Base-by-base conservation (phyloP, 2,113 vertebrate species). In the Stigmatopora argus region DNA sequence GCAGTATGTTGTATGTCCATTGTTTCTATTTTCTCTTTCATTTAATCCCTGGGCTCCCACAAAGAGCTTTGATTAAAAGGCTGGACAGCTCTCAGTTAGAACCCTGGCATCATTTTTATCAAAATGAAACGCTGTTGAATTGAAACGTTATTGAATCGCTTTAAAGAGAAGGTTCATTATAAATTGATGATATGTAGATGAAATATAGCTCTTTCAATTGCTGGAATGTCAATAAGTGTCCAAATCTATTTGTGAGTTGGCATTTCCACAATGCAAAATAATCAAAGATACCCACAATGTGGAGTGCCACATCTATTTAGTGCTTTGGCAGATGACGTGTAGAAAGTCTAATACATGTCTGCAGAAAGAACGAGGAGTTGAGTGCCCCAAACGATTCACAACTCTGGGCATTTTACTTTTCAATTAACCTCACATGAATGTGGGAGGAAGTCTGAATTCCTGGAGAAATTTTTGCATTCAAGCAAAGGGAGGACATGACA, bases 71-170 rank as follows among this genome's bases (percentile, higher is more conserved):
- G 61, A 84, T 82, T 85, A 82, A 80, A 80, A 83, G 78, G 73
- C 79, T 78, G 79, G 75, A 82, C 74, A 73, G 71, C 62, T 75
- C 75, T 79, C 71, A n/a, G 69, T 73, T 35, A 70, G 75, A 71
- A 75, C 64, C 57, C 53, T 31, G 4, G 67, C 79, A 68, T 74
- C 73, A 75, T 76, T 71, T 74, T 63, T 4, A 70, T 46, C 19
- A 71, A 65, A 67, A 79, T 73, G 78, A 78, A 66, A 75, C 75
- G 75, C 66, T 75, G 77, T 66, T 69, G 60, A 69, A 62, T 18
- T 46, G 66, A 72, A 71, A 57, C 58, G 66, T 65, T 71, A 72
- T 69, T 69, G 78, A 31, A 45, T 59, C 45, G 34, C 69, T 62
- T 64, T 69, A 73, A 41, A 70, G 75, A 62, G 59, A 38, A 58